phyloP scores from a whole-genome alignment of 1,140 invertebrate genomes.

The Trichonephila clavata region DNA sequence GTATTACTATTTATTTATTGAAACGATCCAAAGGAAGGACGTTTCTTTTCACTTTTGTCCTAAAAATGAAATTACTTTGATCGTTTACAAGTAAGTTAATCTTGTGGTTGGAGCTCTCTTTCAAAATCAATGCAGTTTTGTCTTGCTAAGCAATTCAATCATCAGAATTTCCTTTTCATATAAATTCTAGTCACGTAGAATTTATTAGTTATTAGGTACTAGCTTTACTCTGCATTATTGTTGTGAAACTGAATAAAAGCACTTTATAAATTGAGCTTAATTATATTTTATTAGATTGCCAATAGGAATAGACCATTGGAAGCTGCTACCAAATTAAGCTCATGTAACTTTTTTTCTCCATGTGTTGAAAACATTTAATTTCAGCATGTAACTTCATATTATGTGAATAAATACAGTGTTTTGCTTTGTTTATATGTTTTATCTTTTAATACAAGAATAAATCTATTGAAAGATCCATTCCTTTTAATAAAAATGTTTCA shows the following conservation, averaged over 20 bases:
- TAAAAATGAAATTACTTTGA: not conserved
- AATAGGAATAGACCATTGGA: conserved; percentile 51
- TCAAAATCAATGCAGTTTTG: conserved; percentile 12
- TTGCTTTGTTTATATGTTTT: conserved; percentile 53
- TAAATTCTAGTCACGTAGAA: conserved; percentile 54
- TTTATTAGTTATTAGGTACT: conserved; percentile 54
- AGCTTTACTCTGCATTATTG: conserved; percentile 63
- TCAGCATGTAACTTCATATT: conserved; percentile 65
- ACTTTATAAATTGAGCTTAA: conserved; percentile 74
- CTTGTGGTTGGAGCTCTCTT: conserved; percentile 7
- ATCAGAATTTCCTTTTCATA: conserved; percentile 1
- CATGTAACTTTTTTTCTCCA: conserved; percentile 24
- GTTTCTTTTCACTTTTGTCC: not conserved
- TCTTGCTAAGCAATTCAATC: not conserved
- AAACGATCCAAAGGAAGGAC: no score
- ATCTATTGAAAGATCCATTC: no score
- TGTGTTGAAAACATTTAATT: conserved; percentile 46
- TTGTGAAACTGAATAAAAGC: conserved; percentile 48
- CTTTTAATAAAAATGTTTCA: no score
- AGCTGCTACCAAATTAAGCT: conserved; percentile 66
- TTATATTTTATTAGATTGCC: conserved; percentile 72
- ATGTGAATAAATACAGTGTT: conserved; percentile 74
- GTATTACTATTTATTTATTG: no score
- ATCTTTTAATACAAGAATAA: not conserved
- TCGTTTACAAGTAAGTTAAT: conserved; percentile 30